Evolutionary conservation across 2,113 vertebrate species (phyloP), one percentile per base, ranked within the genome.

Genomic region (Archilochus colubris): DNA sequence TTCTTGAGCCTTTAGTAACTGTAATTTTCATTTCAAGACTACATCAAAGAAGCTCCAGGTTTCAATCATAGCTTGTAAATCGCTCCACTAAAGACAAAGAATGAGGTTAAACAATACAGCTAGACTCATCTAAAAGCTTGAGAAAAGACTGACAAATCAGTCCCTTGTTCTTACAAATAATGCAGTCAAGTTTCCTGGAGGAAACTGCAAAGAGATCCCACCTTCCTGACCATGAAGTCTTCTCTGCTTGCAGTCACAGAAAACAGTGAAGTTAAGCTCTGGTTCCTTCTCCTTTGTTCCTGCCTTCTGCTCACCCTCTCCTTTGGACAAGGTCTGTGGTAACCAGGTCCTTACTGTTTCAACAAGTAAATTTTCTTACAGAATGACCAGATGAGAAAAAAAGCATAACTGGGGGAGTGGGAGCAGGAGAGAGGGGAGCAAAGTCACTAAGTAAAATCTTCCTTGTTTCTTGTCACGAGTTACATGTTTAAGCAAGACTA

Each of bases 271-370:
- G 19, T 17, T 63, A 81, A 63, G 74, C 44, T 82, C 40, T 28
- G 33, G 3, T n/a, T 38, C 22, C 38, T 61, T 46, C 36, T 46
- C 55, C 23, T 66, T 83, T 83, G 74, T n/a, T 55, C 74, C 53
- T 81, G 53, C 64, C 27, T 78, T 46, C 61, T 6, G 1, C n/a
- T 51, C 23, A 55, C 8, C 7, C n/a, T 10, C 4, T 51, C 27
- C 12, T 75, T 21, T 36, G 24, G 14, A 30, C 40, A 64, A 46
- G 0, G 0, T 48, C 40, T 43, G 11, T 48, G 21, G 24, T 40
- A 73, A 89, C 50, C 31, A 68, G 70, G 38, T 82, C 36, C 25
- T 46, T 18, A 30, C 44, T 40, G 33, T 10, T 33, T 21, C 18
- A 61, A 43, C 18, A 33, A 69, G 72, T 1, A 54, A 10, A 18